These are phyloP conservation scores for Lepetodrilus schrolli DNA, from an alignment of 2,888 invertebrate species.

Conservation along the genomic window DNA sequence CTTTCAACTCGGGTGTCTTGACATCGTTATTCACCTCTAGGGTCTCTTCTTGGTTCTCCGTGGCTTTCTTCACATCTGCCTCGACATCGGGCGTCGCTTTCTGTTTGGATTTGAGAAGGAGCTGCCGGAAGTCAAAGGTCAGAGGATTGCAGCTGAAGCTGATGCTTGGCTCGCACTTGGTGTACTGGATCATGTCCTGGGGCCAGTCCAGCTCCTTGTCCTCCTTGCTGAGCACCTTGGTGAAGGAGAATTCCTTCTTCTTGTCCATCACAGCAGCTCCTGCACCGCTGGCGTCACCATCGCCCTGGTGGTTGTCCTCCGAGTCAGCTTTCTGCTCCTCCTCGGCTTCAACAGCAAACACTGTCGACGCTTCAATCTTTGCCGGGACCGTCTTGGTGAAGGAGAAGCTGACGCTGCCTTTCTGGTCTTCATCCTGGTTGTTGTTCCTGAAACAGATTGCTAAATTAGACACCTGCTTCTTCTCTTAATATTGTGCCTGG, in stretches of 20 bases:
- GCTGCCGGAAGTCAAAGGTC: constrained; percentile 68
- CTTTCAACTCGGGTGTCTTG: constrained; percentile 27
- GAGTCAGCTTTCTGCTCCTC: constrained; percentile 36
- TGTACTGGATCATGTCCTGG: constrained; percentile 69
- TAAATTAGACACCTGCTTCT: too few species aligned
- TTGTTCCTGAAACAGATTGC: too few species aligned
- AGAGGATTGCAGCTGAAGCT: constrained; percentile 72
- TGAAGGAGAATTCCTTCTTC: constrained; percentile 47
- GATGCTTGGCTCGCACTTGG: constrained; percentile 61
- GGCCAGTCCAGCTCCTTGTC: constrained; percentile 72
- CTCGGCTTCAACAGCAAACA: constrained; percentile 44
- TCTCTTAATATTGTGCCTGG: too few species aligned
- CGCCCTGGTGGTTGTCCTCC: constrained; percentile 36
- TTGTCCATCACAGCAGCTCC: constrained; percentile 8
- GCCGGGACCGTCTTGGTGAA: constrained; percentile 49
- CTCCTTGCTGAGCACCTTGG: constrained; percentile 65
- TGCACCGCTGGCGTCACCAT: neutral
- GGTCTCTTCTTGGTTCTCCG: too few species aligned
- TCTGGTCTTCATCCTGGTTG: constrained; percentile 44
- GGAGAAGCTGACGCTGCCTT: constrained; percentile 50
- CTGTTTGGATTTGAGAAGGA: constrained; percentile 47
- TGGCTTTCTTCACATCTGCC: constrained; percentile 27
- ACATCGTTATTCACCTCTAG: neutral
- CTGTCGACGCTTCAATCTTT: constrained; percentile 46
- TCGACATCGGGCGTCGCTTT: neutral